These are phyloP conservation scores for Carpatolechia fugitivella DNA, from an alignment of 2,888 invertebrate genomes.

Conservation along the genomic window DNA sequence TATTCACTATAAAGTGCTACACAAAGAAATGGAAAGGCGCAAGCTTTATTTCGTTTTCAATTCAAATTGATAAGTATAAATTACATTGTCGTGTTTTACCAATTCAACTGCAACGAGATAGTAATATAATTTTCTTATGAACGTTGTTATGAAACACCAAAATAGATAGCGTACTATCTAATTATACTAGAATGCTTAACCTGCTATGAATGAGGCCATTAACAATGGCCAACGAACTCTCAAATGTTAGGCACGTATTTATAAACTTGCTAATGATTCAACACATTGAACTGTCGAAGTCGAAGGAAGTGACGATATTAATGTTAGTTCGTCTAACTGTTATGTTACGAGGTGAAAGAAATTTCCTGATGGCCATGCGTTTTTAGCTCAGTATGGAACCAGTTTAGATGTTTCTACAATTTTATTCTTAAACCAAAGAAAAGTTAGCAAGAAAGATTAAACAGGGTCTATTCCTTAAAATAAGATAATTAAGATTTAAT, in stretches of 20 bases:
- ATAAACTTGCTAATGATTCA: conserved; percentile 12
- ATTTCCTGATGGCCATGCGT: not conserved
- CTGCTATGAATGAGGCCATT: conserved; percentile 18
- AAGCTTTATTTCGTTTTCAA: too few species aligned
- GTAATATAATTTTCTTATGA: not conserved
- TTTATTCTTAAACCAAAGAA: too few species aligned
- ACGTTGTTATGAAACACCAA: not conserved
- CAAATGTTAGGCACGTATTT: conserved; percentile 9
- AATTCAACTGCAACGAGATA: not conserved
- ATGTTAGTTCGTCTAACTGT: not conserved
- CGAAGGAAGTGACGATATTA: conserved; percentile 7
- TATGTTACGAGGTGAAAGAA: not conserved
- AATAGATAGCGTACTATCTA: not conserved
- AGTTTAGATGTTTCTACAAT: too few species aligned
- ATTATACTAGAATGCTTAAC: conserved; percentile 5
- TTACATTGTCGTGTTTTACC: too few species aligned
- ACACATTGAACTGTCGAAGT: conserved; percentile 4
- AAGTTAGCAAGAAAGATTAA: too few species aligned
- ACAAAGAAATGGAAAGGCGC: too few species aligned
- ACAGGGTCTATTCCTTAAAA: too few species aligned
- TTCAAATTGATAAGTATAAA: too few species aligned
- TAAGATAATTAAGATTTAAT: too few species aligned
- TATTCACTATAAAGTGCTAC: too few species aligned
- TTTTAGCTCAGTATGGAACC: too few species aligned
- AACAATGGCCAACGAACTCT: conserved; percentile 21